Percentiles rank a stretch among this genome's conserved stretches.
Evolutionary conservation across 2,888 invertebrate species (phyloP).

Genomic region (Agelastica alni): DNA sequence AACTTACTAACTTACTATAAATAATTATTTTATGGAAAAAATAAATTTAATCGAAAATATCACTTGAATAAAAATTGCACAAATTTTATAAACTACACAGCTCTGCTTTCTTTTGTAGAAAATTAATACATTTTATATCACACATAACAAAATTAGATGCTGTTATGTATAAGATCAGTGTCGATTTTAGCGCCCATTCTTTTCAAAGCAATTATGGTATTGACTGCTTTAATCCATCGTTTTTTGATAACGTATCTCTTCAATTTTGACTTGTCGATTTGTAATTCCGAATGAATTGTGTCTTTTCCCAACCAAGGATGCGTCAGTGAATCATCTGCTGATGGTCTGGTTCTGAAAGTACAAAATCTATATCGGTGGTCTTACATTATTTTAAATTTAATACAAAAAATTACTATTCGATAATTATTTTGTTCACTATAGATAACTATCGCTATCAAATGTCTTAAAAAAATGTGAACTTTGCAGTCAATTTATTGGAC

Average conservation of each 20-base stretch:
- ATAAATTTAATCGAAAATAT: no score
- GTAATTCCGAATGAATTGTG: slow-evolving; percentile 67
- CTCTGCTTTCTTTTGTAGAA: slow-evolving; percentile 15
- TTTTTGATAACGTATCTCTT: slow-evolving; percentile 88
- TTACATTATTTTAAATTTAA: no score
- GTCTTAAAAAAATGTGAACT: no score
- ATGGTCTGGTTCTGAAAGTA: slow-evolving; percentile 69
- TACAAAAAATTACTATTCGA: no score
- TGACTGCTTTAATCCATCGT: slow-evolving; percentile 88
- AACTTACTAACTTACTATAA: no score
- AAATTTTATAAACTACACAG: no score
- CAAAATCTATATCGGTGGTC: neutral
- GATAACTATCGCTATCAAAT: no score
- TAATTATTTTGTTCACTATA: no score
- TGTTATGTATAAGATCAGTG: slow-evolving; percentile 49
- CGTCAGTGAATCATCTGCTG: slow-evolving; percentile 70
- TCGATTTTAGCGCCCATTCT: slow-evolving; percentile 85
- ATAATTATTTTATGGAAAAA: no score
- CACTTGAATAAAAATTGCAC: no score
- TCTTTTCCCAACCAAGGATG: slow-evolving; percentile 80
- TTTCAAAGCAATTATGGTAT: slow-evolving; percentile 82
- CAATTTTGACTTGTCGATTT: slow-evolving; percentile 77
- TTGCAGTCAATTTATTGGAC: no score
- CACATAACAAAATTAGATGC: slow-evolving; percentile 14
- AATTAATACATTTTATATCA: slow-evolving; percentile 9